Percentiles rank a stretch among this genome's conserved stretches.
Evolutionary conservation across 1,140 invertebrate species (phyloP).

Genomic region (Stegodyphus mimosarum): DNA sequence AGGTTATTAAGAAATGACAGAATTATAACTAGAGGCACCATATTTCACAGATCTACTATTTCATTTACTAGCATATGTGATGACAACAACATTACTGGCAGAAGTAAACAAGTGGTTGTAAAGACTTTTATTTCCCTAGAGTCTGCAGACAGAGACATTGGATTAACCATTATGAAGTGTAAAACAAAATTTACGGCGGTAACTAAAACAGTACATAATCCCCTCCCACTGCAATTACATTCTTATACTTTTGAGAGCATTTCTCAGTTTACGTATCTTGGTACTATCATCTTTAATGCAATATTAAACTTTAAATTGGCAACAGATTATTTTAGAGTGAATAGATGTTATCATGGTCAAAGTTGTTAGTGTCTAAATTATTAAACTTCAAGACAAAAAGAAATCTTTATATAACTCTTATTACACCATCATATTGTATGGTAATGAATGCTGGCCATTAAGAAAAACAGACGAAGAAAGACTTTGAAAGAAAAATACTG

Average conservation of each 20-base stretch:
- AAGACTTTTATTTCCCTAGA: background rate
- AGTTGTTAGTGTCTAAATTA: background rate
- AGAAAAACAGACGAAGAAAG: background rate
- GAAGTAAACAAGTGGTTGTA: background rate
- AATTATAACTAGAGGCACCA: background rate
- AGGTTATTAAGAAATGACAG: background rate
- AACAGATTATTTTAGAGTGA: background rate
- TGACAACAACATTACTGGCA: background rate
- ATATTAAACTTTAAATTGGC: background rate
- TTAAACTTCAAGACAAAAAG: constrained; percentile 3
- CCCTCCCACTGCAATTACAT: background rate
- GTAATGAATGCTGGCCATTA: background rate
- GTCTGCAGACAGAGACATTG: background rate
- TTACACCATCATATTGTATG: background rate
- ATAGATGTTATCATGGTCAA: background rate
- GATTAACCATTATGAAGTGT: background rate
- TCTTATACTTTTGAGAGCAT: background rate
- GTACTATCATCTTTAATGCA: background rate
- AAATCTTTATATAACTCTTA: background rate
- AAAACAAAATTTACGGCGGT: background rate
- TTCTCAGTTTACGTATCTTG: background rate
- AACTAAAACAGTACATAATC: background rate
- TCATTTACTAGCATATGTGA: background rate
- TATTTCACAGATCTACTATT: background rate
- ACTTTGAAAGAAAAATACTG: background rate